Base-by-base conservation (phyloP, 2,888 invertebrate genomes). In the Aricia artaxerxes region DNA sequence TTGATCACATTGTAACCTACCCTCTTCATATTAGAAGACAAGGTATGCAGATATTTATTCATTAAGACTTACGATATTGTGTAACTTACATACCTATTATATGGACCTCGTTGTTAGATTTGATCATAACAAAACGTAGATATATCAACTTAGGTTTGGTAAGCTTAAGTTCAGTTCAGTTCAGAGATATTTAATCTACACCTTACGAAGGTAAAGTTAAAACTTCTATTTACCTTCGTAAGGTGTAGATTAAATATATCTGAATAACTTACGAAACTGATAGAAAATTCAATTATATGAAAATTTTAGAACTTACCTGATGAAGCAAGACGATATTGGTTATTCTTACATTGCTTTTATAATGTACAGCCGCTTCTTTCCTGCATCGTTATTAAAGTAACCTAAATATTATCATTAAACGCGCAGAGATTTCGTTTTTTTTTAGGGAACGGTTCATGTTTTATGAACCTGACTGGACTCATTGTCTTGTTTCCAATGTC, bases 21-120 rank as follows among this genome's bases (percentile, higher is more conserved):
- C 44, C 53, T 76, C 76, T 7, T 75, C 75, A 53, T 76, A 16
- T 76, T 57, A 57, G 57, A 31, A 53, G 76, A 76, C 76, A 76
- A 76, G 76, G 57, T 38, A 76, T 57, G 76, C 76, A 57, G 53
- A 38, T 76, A 57, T 76, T 35, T 57, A 76, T 76, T 64, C 11
- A 64, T 64, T 9, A 11, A 1, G 2, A 61, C 7, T n/a, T 61
- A 40, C 40, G 40, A 40, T 40, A 61, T 5, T n/a, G n/a, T n/a
- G n/a, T n/a, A 7, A 24, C 24, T 24, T 24, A 24, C 24, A 6
- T 64, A n/a, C n/a, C n/a, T n/a, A 57, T 16, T 2, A 11, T 53
- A 57, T 57, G 57, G 16, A 57, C 57, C 16, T 57, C 16, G 16
- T 57, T 57, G 57, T 57, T 16, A 57, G 16, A 4, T 16, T 16